Evolutionary conservation across 2,888 invertebrate species (phyloP), one percentile per base, ranked within the genome.

Genomic region (Lithophane ornitopus): DNA sequence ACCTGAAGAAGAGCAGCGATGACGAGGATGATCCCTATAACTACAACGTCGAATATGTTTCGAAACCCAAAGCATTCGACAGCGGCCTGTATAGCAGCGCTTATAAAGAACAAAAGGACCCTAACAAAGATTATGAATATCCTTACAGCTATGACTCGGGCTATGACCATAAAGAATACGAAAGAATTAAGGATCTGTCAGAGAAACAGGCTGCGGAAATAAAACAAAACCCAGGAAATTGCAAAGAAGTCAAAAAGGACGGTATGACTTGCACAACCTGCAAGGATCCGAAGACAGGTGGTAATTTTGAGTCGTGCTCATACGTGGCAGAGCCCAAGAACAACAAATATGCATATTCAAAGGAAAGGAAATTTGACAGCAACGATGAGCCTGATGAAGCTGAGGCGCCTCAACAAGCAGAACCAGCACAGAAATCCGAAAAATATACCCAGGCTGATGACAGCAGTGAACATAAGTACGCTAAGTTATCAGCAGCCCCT

Each of bases 241-340:
- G 98, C 86, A 97, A 97, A 87, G 97, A 97, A 89, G 97, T 97
- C 0, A 93, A 97, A 68, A 97, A 97, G 87, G 97, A 97, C 82
- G 97, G 97, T 6, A 97, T 97, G 97, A 97, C 97, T 19, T 98
- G 98, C 91, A 97, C 97, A 82, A 96, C 98, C 2, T 98, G 98
- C 89, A 97, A 98, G 85, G 97, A 98, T 90, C 97, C 97, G 1
- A 97, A 98, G 90, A 98, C 97, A 3, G 98, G 98, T 63, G 98
- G 98, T 46, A 97, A 98, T 79, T 98, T 97, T 82, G 98, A 98
- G 91, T 98, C 98, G 22, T 98, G 98, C 91, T 98, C 98, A 0
- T 98, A 98, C 92, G 97, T 98, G 16, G 97, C 98, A 1, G 97
- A 97, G 81, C 98, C 98, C 0, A 97, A 97, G 88, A 98, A 98